A percentile compares a stretch with the other conserved stretches of the same genome.
phyloP scores from a whole-genome alignment of 35 echinoderm and acorn worm genomes.

The Lytechinus pictus region DNA sequence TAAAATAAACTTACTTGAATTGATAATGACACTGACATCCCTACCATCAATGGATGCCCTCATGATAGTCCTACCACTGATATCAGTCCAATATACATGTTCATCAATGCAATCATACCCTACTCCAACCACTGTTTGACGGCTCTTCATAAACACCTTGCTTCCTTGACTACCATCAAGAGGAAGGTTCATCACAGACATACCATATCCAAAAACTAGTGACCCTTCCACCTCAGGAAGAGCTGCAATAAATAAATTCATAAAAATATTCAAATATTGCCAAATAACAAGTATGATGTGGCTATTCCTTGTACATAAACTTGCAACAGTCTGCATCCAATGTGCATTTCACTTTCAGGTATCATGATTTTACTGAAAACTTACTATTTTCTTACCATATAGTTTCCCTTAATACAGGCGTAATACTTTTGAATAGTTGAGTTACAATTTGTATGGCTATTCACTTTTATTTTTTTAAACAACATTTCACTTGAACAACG shows the following conservation, averaged over 20 bases:
- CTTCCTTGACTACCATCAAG: conserved; percentile 48
- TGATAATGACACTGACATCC: conserved; percentile 60
- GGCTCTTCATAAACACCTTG: conserved; percentile 71
- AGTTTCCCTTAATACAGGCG: no score
- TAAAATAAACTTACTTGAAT: conserved; percentile 52
- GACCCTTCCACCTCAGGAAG: conserved; percentile 61
- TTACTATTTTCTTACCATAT: no score
- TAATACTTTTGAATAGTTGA: no score
- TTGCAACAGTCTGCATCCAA: no score
- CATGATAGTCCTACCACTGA: conserved; percentile 69
- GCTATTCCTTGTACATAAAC: no score
- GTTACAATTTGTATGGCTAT: no score
- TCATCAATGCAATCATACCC: conserved; percentile 85
- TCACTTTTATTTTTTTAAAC: neutral
- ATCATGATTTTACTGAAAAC: no score
- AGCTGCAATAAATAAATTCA: neutral
- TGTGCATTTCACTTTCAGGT: no score
- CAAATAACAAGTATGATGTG: no score
- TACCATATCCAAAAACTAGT: conserved; percentile 80
- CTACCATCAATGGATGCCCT: conserved; percentile 71
- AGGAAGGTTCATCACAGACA: conserved; percentile 77
- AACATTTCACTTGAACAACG: neutral
- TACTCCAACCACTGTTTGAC: conserved; percentile 88
- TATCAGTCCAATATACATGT: conserved; percentile 85
- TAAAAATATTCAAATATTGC: neutral